A percentile compares a stretch with the other conserved stretches of the same genome.
Conservation (phyloP, 2,113 vertebrate genomes). For the Nibea coibor region DNA sequence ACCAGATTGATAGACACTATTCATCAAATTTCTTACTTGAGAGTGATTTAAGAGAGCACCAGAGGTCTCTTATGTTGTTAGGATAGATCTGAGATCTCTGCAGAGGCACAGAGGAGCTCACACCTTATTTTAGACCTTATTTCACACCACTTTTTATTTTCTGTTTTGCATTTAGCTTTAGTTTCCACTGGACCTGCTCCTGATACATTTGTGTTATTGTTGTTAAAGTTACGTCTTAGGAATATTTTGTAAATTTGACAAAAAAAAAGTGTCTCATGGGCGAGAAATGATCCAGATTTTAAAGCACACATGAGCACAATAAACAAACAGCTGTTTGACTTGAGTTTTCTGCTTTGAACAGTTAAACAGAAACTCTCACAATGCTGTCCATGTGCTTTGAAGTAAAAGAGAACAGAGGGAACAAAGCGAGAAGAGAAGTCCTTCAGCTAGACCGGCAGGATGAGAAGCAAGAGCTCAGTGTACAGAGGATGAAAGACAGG, state of each 20-base stretch:
- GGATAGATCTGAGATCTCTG: too few species aligned
- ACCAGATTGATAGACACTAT: too few species aligned
- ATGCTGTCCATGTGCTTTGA: not conserved
- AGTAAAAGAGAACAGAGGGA: not conserved
- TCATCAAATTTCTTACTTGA: too few species aligned
- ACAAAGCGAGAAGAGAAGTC: not conserved
- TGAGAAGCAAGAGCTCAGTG: slow-evolving; percentile 12
- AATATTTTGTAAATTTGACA: not conserved
- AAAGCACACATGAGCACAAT: slow-evolving; percentile 5
- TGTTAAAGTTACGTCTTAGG: not conserved
- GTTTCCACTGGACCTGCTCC: too few species aligned
- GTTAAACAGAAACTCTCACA: not conserved
- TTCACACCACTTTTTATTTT: too few species aligned
- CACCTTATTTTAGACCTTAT: too few species aligned
- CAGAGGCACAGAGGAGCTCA: too few species aligned
- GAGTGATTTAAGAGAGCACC: too few species aligned
- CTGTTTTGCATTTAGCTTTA: too few species aligned
- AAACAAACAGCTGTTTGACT: slow-evolving; percentile 24
- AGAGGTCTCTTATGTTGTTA: too few species aligned
- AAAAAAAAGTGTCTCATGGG: not conserved
- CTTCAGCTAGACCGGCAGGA: slow-evolving; percentile 17
- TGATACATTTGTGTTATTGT: too few species aligned
- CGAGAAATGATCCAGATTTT: slow-evolving; percentile 11
- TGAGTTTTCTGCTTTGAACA: not conserved
- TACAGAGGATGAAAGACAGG: slow-evolving; percentile 40